Percentiles rank a stretch among this genome's conserved stretches.
These are phyloP conservation scores for Alosa sapidissima DNA, from an alignment of 2,797 vertebrate species.

Conservation along the genomic window DNA sequence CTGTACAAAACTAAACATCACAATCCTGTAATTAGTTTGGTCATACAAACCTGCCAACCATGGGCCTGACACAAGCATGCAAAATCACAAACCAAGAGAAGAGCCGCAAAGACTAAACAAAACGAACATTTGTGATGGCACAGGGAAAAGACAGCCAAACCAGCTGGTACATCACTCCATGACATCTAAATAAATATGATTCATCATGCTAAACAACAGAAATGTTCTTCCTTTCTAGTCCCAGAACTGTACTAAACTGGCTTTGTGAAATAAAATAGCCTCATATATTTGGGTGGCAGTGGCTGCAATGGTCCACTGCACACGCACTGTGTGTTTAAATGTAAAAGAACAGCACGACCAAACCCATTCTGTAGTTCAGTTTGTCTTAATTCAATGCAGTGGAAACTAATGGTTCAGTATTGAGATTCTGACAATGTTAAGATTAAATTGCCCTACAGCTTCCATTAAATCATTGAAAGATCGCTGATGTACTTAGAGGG, in stretches of 20 bases:
- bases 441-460: slow-evolving; percentile 4
- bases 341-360: not conserved
- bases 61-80: not conserved
- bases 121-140: not conserved
- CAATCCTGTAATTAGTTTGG: not conserved
- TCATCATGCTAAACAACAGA: not conserved
- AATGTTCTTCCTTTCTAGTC: not conserved
- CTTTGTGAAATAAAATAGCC: not conserved
- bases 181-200: slow-evolving; percentile 3
- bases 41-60: not conserved
- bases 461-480: slow-evolving; percentile 10
- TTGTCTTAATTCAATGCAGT: not conserved
- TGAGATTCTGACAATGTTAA: slow-evolving; percentile 8
- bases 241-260: not conserved
- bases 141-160: not conserved
- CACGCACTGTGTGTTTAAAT: not conserved
- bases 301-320: not conserved
- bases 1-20: not conserved
- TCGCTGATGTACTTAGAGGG: not conserved
- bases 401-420: not conserved
- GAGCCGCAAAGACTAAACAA: not conserved
- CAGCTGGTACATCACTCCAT: not conserved
- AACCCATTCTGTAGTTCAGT: not conserved
- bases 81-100: not conserved
- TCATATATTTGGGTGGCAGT: not conserved